A percentile compares a stretch with the other conserved stretches of the same genome.
phyloP scores from a whole-genome alignment of 37 sponge, comb jelly and placozoan genomes.

The Axinella damicornis region DNA sequence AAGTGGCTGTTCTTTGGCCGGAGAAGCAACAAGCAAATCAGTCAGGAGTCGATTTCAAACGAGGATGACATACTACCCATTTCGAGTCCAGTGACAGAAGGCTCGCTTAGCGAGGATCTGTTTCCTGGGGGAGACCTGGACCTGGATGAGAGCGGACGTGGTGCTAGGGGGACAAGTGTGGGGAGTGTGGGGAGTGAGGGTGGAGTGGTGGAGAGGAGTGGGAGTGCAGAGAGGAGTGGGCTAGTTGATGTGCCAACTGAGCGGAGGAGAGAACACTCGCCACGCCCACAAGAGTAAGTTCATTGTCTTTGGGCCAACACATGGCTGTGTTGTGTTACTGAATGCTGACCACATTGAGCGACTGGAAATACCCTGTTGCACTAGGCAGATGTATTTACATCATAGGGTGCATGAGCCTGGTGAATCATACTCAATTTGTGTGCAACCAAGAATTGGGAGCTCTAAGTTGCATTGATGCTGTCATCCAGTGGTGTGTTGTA shows the following conservation, averaged over 20 bases:
- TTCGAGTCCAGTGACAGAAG: background rate
- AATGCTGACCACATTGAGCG: no score
- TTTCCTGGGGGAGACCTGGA: conserved; percentile 1
- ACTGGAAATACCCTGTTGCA: no score
- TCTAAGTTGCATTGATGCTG: no score
- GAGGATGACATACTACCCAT: conserved; percentile 20
- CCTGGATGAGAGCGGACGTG: background rate
- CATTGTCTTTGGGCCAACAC: background rate
- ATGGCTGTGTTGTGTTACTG: no score
- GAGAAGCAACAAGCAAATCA: conserved; percentile 3
- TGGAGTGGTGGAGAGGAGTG: background rate
- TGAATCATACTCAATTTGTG: no score
- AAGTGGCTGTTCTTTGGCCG: conserved; percentile 2
- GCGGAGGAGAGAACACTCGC: background rate
- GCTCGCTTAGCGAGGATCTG: conserved; percentile 7
- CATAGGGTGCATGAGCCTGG: no score
- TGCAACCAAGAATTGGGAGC: no score
- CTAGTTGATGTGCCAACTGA: background rate
- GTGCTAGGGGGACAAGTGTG: background rate
- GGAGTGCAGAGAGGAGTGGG: background rate
- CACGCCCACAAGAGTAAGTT: background rate
- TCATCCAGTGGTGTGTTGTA: no score
- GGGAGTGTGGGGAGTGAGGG: background rate
- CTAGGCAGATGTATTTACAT: no score
- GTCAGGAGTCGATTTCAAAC: no score